These are phyloP conservation scores for Tenthredo amoena DNA, from an alignment of 2,888 invertebrate species.

Conservation along the genomic window DNA sequence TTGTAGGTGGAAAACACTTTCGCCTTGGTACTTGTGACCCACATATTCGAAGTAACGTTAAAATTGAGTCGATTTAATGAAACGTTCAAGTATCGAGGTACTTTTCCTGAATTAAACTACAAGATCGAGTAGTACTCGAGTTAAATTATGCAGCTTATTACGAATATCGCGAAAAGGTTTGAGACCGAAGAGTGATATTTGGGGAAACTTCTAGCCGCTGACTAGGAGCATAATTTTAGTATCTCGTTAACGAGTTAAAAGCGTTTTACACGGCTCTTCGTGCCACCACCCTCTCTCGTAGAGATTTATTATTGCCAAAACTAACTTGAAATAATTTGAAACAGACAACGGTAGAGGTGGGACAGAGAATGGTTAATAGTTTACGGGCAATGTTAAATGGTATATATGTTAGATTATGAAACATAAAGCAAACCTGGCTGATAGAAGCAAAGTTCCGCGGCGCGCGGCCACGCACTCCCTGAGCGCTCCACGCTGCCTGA, in stretches of 20 bases:
- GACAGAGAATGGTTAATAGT: not conserved
- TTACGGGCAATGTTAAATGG: conserved; percentile 26
- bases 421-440: conserved; percentile 70
- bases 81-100: not conserved
- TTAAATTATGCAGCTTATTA: conserved; percentile 6
- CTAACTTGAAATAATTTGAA: not conserved
- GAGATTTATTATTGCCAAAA: not conserved
- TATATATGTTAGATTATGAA: conserved; percentile 30
- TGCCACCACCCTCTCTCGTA: not conserved
- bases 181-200: not conserved
- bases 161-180: not conserved
- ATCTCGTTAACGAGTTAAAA: conserved; percentile 8
- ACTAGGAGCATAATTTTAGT: conserved; percentile 24
- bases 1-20: conserved; percentile 25
- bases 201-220: not conserved
- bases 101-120: not conserved
- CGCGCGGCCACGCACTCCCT: conserved; percentile 76
- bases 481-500: conserved; percentile 76
- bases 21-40: conserved; percentile 41
- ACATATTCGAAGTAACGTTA: conserved; percentile 38
- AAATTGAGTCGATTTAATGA: not conserved
- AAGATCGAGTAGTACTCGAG: not conserved
- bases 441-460: conserved; percentile 75
- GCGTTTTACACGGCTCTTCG: not conserved
- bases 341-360: not conserved